Base-by-base conservation (phyloP, 2,888 invertebrate species). In the Lithophane leautieri region DNA sequence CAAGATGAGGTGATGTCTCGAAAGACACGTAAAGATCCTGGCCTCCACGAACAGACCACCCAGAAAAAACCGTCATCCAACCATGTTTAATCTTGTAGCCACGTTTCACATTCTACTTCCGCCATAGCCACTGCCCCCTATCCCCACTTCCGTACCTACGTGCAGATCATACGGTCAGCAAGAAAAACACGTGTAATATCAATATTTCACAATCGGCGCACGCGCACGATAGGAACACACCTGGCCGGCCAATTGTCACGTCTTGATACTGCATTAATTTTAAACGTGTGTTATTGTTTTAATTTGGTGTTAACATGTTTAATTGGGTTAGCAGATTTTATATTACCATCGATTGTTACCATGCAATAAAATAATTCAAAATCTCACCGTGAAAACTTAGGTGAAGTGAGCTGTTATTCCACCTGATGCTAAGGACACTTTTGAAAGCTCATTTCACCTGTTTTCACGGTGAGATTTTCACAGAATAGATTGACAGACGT, bases 181-280 rank as follows among this genome's bases (percentile, higher is more conserved):
- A 28, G 42, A 47, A 44, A n/a, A 66, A 58, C 84, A 83, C 83
- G 84, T 83, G 83, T 84, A 77, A 47, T 50, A 69, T 81, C 73
- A 77, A 70, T 50, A 70, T 69, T 68, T 65, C 77, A 58, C 73
- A 83, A 83, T 73, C 77, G 42, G 62, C 72, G 79, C 77, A 66
- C 67, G 84, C 79, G 84, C 75, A 71, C 67, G 77, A 74, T 85
- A 83, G 56, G 42, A 40, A 70, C 73, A 81, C 88, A 88, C 88
- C 88, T 88, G 88, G 88, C 73, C 62, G 6, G 2, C 9, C 16
- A 71, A 84, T 76, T 73, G 86, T 88, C 87, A 87, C 87, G 87
- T 87, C 70, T 77, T 76, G 72, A 81, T 84, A 75, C 40, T 61
- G 67, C 58, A 73, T 78, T 81, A 72, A 77, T 79, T 79, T 81